Percentiles rank a stretch among this genome's conserved stretches.
These are phyloP conservation scores for Gasterosteus aculeatus DNA, from an alignment of 2,113 vertebrate genomes.

Conservation along the genomic window DNA sequence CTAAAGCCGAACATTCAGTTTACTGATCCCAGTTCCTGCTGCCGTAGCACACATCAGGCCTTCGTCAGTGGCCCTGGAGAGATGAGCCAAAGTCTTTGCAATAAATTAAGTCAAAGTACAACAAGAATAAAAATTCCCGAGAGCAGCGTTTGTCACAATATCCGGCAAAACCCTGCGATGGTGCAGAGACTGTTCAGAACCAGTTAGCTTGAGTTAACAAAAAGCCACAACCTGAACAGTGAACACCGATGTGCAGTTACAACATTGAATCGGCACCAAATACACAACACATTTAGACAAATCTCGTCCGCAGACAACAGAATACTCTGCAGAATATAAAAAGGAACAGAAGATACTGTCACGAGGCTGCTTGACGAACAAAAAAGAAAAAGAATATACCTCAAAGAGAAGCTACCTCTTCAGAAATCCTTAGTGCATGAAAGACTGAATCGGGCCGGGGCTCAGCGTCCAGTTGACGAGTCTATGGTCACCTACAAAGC, in stretches of 20 bases:
- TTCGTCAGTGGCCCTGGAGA: neutral
- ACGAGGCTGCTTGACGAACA: constrained; percentile 4
- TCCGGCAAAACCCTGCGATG: constrained; percentile 2
- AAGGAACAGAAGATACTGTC: constrained; percentile 50
- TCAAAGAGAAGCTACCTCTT: constrained; percentile 40
- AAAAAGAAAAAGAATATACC: constrained; percentile 18
- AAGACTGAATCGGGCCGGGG: constrained; percentile 9
- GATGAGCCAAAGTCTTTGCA: constrained; percentile 17
- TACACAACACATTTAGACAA: constrained; percentile 13
- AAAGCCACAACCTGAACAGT: constrained; percentile 19
- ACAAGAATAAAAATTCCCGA: constrained; percentile 47
- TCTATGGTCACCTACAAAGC: constrained; percentile 27
- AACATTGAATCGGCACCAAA: constrained; percentile 17
- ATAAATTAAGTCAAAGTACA: constrained; percentile 34
- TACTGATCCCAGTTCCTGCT: constrained; percentile 16
- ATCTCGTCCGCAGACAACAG: constrained; percentile 13
- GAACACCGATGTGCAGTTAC: neutral
- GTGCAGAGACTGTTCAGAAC: constrained; percentile 5
- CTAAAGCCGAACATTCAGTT: constrained; percentile 31
- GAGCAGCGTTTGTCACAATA: constrained; percentile 23
- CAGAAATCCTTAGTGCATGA: constrained; percentile 30
- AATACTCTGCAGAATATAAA: constrained; percentile 33
- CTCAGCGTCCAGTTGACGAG: neutral
- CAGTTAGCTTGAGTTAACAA: neutral
- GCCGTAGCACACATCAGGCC: constrained; percentile 14